Conservation (phyloP, 2,113 vertebrate genomes). For the Piaya cayana region DNA sequence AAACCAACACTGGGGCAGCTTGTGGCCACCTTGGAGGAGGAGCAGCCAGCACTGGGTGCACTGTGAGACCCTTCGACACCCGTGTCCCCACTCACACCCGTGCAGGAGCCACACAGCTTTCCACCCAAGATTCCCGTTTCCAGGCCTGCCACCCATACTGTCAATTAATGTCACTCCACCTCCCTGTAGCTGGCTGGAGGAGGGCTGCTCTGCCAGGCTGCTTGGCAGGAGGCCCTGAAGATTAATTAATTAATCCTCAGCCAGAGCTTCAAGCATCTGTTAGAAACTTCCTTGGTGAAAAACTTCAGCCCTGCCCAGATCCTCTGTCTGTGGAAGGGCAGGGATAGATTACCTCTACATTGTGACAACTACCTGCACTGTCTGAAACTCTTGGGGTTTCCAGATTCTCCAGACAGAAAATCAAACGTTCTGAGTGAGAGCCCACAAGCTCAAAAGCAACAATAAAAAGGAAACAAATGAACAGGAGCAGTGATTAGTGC, state of each 20-base stretch:
- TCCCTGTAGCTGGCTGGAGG: not conserved
- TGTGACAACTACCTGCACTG: not conserved
- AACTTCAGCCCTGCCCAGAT: not conserved
- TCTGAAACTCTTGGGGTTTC: not conserved
- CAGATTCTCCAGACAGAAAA: not conserved
- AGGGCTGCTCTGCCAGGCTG: not conserved
- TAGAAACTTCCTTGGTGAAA: not conserved
- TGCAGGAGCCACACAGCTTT: not conserved
- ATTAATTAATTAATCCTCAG: not conserved
- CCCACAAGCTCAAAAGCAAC: not conserved
- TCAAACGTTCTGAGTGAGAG: not conserved
- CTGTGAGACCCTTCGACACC: not conserved
- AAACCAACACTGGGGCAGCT: not conserved
- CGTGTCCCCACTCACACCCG: fast-evolving
- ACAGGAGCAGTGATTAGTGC: not conserved
- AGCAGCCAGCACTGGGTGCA: fast-evolving
- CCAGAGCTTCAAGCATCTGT: not conserved
- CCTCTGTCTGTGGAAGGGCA: not conserved
- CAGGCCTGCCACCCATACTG: not conserved
- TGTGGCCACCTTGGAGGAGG: no score
- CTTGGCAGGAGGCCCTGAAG: not conserved
- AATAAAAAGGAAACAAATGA: not conserved
- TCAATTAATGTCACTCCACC: not conserved
- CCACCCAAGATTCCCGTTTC: no score
- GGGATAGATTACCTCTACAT: no score